Base-by-base conservation (phyloP, 2,888 invertebrate genomes). In the Hirtodrosophila duncani region DNA sequence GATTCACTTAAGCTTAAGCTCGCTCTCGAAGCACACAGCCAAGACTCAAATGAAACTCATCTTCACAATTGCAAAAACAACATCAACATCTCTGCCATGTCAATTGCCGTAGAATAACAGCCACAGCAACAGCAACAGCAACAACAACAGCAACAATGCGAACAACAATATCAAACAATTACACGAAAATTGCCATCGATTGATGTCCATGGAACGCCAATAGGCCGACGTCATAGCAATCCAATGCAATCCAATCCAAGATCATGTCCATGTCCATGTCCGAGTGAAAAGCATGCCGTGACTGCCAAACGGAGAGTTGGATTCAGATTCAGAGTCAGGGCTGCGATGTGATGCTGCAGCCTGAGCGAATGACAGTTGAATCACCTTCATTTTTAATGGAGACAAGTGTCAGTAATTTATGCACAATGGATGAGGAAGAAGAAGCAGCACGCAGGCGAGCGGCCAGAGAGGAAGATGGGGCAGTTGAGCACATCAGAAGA, bases 391-490 rank as follows among this genome's bases (percentile, higher is more conserved):
- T 77, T 79, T 80, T 81, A 80, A 80, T 80, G 81, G 70, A 79
- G 77, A 80, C 80, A 80, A 80, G 80, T 80, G 80, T 81, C 81
- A 71, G 78, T 77, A 77, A 78, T 79, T 78, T 79, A 79, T 72
- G 69, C 77, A 77, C 75, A 77, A 77, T 57, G 63, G 27, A 52
- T 46, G 10, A 33, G 21, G 20, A 9, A 31, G 21, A 30, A 30
- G 31, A 33, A 38, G 34, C 13, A 14, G 18, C 8, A 5, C 27
- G 36, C 10, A 39, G 46, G 37, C 38, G 38, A 11, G 9, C 27
- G 26, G 38, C 30, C 0, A n/a, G 17, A 5, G 8, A 18, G 8
- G 11, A 3, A 24, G 23, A 8, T 16, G 24, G 16, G 31, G 14
- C 9, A 14, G 36, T 16, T 2, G 7, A 18, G 3, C 3, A 1